phyloP scores from a whole-genome alignment of 2,797 vertebrate genomes.

The Galagoides demidoff region DNA sequence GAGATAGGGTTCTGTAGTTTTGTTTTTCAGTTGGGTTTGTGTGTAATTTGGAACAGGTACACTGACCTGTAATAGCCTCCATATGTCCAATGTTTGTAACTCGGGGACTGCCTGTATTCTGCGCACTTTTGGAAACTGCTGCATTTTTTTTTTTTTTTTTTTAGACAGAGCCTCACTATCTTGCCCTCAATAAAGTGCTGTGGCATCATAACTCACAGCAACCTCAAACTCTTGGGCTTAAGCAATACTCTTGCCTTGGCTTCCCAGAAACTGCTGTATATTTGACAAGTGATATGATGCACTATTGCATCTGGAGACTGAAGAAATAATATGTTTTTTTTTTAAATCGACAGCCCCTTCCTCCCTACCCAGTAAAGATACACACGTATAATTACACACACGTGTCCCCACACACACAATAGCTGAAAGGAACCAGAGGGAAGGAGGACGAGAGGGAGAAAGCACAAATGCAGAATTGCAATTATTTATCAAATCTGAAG shows the following conservation, averaged over 20 bases:
- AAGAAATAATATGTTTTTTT: neutral
- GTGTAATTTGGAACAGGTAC: too few relatives aligned
- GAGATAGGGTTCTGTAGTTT: too few relatives aligned
- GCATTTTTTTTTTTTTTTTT: neutral
- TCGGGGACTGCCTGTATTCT: neutral
- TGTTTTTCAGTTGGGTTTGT: too few relatives aligned
- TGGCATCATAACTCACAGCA: too few relatives aligned
- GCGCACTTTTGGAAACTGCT: neutral
- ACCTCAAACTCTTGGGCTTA: too few relatives aligned
- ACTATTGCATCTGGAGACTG: neutral
- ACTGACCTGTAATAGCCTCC: too few relatives aligned
- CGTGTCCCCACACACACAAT: neutral
- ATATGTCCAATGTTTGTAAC: too few relatives aligned
- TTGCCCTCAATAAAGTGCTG: too few relatives aligned
- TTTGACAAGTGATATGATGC: neutral
- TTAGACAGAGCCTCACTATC: too few relatives aligned
- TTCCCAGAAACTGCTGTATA: slow-evolving; percentile 7
- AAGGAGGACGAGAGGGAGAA: neutral
- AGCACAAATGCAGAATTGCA: neutral
- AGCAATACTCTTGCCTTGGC: too few relatives aligned
- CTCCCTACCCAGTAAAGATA: neutral
- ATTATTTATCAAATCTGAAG: slow-evolving; percentile 30
- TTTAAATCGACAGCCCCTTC: neutral
- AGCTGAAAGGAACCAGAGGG: neutral
- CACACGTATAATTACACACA: neutral